Base-by-base conservation (phyloP, 2,888 invertebrate species). In the Ganaspis brasiliensis region DNA sequence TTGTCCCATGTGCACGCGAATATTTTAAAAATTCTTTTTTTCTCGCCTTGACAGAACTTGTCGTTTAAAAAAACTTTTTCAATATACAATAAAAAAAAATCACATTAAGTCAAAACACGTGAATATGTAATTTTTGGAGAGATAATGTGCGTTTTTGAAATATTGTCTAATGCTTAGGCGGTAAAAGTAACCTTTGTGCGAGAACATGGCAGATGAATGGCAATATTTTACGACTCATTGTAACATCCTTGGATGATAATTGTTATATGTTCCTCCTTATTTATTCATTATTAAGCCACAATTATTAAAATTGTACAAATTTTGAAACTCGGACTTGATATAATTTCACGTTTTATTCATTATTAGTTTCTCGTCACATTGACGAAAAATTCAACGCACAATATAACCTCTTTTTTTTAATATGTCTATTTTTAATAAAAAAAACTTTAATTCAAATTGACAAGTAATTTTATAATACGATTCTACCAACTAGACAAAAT, bases 171-270 rank as follows among this genome's bases (percentile, higher is more conserved):
- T n/a, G 37, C 10, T 61, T 10, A 37, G 35, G 61, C 61, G 61
- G 61, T n/a, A 31, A 35, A 19, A 61, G 35, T 61, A 61, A 37
- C 19, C 19, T 21, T 31, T 61, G 61, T 61, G 61, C 35, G 35
- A 37, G 19, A 35, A 61, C 40, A 40, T 63, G 63, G 40, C 40
- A 63, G 37, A 40, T 12, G 12, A 57, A 57, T 6, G 24, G 2
- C n/a, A 31, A 9, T 52, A 52, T 52, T 49, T 49, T 52, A 52
- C 45, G 52, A 71, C 49, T 59, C 56, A 61, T 75, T 72, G 61
- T 19, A 40, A 52, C 26, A 59, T 57, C 40, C 19, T 52, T 52
- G 52, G 52, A 52, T 19, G 59, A 57, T 71, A 24, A 55, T 59
- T 56, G 6, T 55, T n/a, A n/a, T n/a, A n/a, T n/a, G n/a, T n/a